Evolutionary conservation across 1,140 invertebrate species (phyloP), one percentile per base, ranked within the genome.

Genomic region (Araneus ventricosus): DNA sequence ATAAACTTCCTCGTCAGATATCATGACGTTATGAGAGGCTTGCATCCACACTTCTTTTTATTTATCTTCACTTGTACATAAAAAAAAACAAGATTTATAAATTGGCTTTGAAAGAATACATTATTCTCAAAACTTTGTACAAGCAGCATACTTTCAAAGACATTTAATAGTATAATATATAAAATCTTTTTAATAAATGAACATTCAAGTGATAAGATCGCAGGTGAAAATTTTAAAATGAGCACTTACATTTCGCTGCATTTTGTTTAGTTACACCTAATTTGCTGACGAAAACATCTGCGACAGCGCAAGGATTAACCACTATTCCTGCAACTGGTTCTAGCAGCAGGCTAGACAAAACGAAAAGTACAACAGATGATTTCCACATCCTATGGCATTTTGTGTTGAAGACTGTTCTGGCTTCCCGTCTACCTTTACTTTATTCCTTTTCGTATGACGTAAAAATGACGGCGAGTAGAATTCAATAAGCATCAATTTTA

Each of bases 221-320:
- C 4, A 63, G n/a, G 24, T 34, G 22, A 30, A 80, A 52, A 27
- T 52, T 52, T 52, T 22, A 41, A 45, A 80, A 34, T 37, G 3
- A 52, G 37, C 45, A 61, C 87, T 88, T 88, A 88, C 87, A 88
- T 24, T 88, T 88, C 24, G 87, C 87, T n/a, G 87, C 61, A 70
- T 70, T 41, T 22, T 30, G 24, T 41, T n/a, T 88, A 6, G 22
- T 45, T 8, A 70, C 61, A 30, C 39, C 37, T 39, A 88, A 52
- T 24, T 88, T 88, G 17, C 45, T 88, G 7, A 88, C 45, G 24
- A 88, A 52, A 52, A 75, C 45, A 45, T 75, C 39, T n/a, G 87
- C 37, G 7, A 88, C 34, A 14, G 39, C 22, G 45, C 87, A 88
- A 41, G 87, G 39, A 45, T 52, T 70, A 14, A 41, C 63, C 1